These are phyloP conservation scores for Calameuta idolon DNA, from an alignment of 2,888 invertebrate species.

Conservation along the genomic window DNA sequence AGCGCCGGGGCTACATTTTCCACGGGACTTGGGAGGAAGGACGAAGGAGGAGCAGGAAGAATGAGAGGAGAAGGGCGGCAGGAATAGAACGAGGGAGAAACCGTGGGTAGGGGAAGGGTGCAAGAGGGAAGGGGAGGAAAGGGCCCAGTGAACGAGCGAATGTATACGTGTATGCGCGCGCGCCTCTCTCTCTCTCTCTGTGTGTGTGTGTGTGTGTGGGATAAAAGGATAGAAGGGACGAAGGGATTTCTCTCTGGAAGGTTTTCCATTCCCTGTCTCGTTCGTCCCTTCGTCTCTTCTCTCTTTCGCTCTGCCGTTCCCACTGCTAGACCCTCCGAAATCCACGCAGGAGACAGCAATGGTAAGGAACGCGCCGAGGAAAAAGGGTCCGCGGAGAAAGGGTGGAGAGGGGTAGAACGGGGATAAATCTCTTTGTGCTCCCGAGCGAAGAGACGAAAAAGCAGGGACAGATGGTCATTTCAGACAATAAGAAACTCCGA, in stretches of 20 bases:
- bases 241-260: too few relatives aligned
- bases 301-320: slow-evolving; percentile 10
- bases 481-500: slow-evolving; percentile 67
- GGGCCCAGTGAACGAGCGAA: too few relatives aligned
- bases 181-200: too few relatives aligned
- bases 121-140: too few relatives aligned
- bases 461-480: slow-evolving; percentile 66
- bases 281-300: slow-evolving; percentile 11
- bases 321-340: too few relatives aligned
- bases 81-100: too few relatives aligned
- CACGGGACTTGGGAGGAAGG: neutral
- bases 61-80: neutral
- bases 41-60: slow-evolving; percentile 19
- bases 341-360: slow-evolving; percentile 7
- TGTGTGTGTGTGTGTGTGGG: too few relatives aligned
- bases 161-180: too few relatives aligned
- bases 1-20: too few relatives aligned
- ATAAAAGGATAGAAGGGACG: too few relatives aligned
- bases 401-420: slow-evolving; percentile 41
- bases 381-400: slow-evolving; percentile 31
- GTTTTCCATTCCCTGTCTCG: slow-evolving; percentile 2
- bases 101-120: too few relatives aligned
- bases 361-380: slow-evolving; percentile 26
- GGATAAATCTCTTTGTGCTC: slow-evolving; percentile 56
- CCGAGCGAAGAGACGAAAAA: slow-evolving; percentile 62